Base-by-base conservation (phyloP, 2,888 invertebrate species). In the Polymixis flavicincta region DNA sequence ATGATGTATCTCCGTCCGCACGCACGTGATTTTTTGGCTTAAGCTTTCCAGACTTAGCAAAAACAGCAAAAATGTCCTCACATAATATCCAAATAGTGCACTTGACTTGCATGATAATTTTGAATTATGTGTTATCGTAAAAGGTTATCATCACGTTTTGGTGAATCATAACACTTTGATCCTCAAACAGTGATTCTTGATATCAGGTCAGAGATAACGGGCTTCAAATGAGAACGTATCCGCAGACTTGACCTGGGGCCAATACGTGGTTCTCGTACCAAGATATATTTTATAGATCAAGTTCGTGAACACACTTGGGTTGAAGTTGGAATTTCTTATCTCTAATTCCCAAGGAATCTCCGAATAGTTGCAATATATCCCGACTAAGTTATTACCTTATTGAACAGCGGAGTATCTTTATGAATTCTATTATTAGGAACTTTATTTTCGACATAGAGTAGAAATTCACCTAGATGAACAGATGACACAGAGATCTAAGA, bases 231-330 rank as follows among this genome's bases (percentile, higher is more conserved):
- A 59, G 78, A 60, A 22, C 73, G 52, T 59, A 74, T 78, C 78
- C 70, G 60, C 59, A 67, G 78, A 64, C 68, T 78, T 83, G 64
- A 82, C 83, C 78, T 50, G 28, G 32, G 82, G 71, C 71, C 61
- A 85, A 45, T 69, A 69, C 76, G 76, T 80, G 84, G 71, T 74
- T 32, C 28, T 71, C 45, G 48, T 67, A 70, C n/a, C 45, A 76
- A 81, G 69, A 72, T 67, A 69, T 50, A 22, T 37, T 60, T 67
- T 69, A 69, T 71, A 55, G 71, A 76, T 76, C 71, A 81, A 64
- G 85, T 70, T 76, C 65, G 32, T 71, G 60, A 61, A 63, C 32
- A 25, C 37, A 48, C 42, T 69, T 32, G 3, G 3, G 4, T 75
- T 59, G 1, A 42, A 78, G 8, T 50, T 54, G 9, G 25, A 22